These are phyloP conservation scores for Arremon aurantiirostris DNA, from an alignment of 2,797 vertebrate genomes.

Conservation along the genomic window DNA sequence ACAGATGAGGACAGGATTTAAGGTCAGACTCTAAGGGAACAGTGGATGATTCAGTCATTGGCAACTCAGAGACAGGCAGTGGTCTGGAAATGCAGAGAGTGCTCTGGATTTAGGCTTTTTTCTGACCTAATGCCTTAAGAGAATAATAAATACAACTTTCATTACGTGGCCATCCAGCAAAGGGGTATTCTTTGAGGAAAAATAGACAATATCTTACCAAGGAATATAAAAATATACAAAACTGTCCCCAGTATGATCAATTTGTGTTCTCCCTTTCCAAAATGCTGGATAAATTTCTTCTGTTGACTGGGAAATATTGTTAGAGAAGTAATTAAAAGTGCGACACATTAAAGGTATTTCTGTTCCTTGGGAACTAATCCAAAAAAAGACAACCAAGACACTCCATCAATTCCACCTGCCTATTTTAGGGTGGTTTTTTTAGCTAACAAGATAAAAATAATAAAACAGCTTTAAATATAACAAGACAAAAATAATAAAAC, in stretches of 20 bases:
- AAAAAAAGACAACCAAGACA: not conserved
- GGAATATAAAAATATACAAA: not conserved
- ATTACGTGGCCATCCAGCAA: not conserved
- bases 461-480: not conserved
- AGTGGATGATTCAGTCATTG: rapidly evolving
- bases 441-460: not conserved
- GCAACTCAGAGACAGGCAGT: not conserved
- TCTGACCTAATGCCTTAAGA: not conserved
- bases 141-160: not conserved
- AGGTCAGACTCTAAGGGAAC: not conserved
- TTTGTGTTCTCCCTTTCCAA: not conserved
- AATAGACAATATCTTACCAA: not conserved
- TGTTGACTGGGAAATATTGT: not conserved
- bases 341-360: not conserved
- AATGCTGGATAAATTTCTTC: not conserved
- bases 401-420: not conserved
- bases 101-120: not conserved
- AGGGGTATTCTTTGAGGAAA: not conserved
- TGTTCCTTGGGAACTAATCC: not conserved
- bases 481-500: not conserved
- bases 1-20: not conserved
- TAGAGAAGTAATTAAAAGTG: not conserved
- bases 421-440: not conserved
- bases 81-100: not conserved
- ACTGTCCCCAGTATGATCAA: not conserved